Base-by-base conservation (phyloP, 2,113 vertebrate genomes). In the Upupa epops region DNA sequence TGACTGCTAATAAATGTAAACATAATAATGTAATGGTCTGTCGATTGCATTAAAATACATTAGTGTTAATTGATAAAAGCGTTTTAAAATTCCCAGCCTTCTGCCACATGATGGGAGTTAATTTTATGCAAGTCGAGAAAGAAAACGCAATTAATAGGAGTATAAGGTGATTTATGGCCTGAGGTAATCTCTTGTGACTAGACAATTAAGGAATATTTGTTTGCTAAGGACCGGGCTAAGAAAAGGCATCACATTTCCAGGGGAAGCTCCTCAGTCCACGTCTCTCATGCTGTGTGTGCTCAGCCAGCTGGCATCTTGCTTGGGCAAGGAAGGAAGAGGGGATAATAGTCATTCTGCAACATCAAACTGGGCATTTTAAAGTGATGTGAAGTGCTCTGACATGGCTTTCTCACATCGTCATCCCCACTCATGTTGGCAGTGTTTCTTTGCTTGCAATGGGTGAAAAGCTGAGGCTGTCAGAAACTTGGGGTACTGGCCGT, bases 41-140 rank as follows among this genome's bases (percentile, higher is more conserved):
- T 63, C 12, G 76, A 83, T 59, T 84, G 66, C 10, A 21, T 96
- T 79, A 63, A 83, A 90, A 94, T 85, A 13, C 18, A 10, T 42
- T 91, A 45, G 88, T 92, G 86, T 65, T 92, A 95, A 93, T 94
- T 95, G 91, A 61, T 92, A 95, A 91, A 94, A 94, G 55, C 86
- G 28, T 51, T 86, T 89, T 83, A 70, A 96, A 82, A 82, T 77
- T 49, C 64, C 64, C 89, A 78, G 54, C 40, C 59, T 89, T 90
- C 49, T 37, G 29, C 59, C 12, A 3, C 61, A 34, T 64, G 55
- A 83, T 89, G 28, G 42, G 76, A 89, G 73, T 69, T 63, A 29
- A 92, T 96, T 91, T 96, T 88, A 52, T 92, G 63, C 65, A 56
- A 25, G 76, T 81, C 64, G 61, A 88, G 86, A 90, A 56, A 75